Conservation (phyloP, 2,113 vertebrate genomes). For the Pedetes capensis region DNA sequence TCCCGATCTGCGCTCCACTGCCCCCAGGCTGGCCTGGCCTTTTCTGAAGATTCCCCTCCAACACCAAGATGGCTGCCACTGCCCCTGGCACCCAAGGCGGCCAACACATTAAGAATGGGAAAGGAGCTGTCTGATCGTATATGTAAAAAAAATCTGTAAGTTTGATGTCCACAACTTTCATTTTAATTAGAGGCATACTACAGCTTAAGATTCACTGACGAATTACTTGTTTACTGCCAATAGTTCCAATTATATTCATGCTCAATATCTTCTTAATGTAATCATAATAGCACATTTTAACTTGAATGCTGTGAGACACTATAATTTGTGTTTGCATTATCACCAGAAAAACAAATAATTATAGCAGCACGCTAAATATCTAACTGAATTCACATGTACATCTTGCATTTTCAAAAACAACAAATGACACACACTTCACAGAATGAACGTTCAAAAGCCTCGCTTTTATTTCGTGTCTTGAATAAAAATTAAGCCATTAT, state of each 20-base stretch:
- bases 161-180: background rate
- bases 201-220: background rate
- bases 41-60: too few species aligned
- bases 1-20: too few species aligned
- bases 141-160: background rate
- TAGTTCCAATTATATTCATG: background rate
- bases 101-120: too few species aligned
- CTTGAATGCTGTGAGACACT: background rate
- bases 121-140: too few species aligned
- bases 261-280: background rate
- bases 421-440: background rate
- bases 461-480: constrained; percentile 9
- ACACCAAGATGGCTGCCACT: too few species aligned
- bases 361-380: background rate
- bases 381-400: background rate
- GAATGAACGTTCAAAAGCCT: background rate
- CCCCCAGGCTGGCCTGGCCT: too few species aligned
- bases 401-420: background rate
- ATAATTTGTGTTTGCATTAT: background rate
- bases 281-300: background rate
- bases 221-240: background rate
- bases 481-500: constrained; percentile 56
- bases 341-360: background rate
- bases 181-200: background rate
- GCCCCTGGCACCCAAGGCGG: too few species aligned